phyloP scores from a whole-genome alignment of 2,888 invertebrate genomes.

The Ectemnius cavifrons region DNA sequence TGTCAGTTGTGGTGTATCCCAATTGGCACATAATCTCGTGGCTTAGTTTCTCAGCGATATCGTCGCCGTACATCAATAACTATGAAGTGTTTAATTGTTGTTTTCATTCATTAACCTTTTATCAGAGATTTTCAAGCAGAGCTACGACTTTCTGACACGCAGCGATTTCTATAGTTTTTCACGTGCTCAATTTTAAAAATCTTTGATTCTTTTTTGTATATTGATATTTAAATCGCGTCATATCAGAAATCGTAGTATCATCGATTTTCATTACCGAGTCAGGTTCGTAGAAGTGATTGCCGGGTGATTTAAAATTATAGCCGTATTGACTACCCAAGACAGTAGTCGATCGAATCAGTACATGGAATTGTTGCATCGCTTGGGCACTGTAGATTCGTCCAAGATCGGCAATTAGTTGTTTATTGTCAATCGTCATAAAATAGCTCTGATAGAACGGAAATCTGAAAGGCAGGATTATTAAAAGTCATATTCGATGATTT shows the following conservation, averaged over 20 bases:
- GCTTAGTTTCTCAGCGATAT: constrained; percentile 73
- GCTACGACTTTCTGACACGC: not conserved
- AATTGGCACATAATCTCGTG: constrained; percentile 77
- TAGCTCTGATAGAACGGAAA: constrained; percentile 84
- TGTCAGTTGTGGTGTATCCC: constrained; percentile 76
- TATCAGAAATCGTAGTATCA: no score
- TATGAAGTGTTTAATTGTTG: constrained; percentile 31
- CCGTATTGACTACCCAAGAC: constrained; percentile 89
- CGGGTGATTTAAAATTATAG: constrained; percentile 68
- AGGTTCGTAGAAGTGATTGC: constrained; percentile 63
- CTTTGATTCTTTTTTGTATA: no score
- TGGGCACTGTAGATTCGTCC: constrained; percentile 85
- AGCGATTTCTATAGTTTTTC: no score
- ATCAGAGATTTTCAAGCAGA: no score
- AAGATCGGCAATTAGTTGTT: constrained; percentile 80
- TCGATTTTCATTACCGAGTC: constrained; percentile 54
- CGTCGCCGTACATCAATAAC: constrained; percentile 67
- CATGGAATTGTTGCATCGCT: constrained; percentile 89
- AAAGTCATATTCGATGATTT: not conserved
- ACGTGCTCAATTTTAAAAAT: no score
- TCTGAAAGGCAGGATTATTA: constrained; percentile 76
- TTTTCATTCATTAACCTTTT: no score
- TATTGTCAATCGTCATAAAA: constrained; percentile 80
- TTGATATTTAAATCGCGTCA: no score
- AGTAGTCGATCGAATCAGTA: constrained; percentile 87